Conservation (phyloP, 2,113 vertebrate species). For the Hucho hucho region DNA sequence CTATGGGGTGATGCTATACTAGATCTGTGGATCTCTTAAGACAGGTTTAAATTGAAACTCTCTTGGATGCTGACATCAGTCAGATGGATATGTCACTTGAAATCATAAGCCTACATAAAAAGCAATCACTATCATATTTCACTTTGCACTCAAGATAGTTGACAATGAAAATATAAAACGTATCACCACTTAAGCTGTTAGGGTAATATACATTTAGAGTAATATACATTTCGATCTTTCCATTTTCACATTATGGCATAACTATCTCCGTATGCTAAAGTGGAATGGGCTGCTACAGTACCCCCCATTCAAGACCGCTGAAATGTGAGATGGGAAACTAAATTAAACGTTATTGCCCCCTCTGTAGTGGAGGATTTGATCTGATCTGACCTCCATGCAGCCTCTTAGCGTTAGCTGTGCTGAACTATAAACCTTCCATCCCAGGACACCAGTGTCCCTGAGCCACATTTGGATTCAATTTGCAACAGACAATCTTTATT, state of each 20-base stretch:
- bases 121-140: conserved; percentile 1
- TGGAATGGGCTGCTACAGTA: neutral
- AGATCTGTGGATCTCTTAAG: neutral
- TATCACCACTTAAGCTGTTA: conserved; percentile 5
- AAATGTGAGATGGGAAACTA: conserved; percentile 15
- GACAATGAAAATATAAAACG: neutral
- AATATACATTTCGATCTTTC: conserved; percentile 18
- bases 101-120: neutral
- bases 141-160: neutral
- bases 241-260: neutral
- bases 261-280: neutral
- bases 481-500: neutral
- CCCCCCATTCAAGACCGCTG: neutral
- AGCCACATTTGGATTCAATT: conserved; percentile 24
- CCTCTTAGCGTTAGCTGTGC: neutral
- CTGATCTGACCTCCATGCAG: neutral
- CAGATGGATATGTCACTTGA: conserved; percentile 8
- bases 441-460: neutral
- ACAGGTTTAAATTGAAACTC: neutral
- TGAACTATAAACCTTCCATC: neutral
- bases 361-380: neutral
- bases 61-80: neutral
- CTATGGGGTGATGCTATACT: neutral
- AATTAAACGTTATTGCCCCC: conserved; percentile 5
- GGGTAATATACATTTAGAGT: conserved; percentile 11